These are phyloP conservation scores for Chrysolina oricalcia DNA, from an alignment of 2,888 invertebrate genomes.

Conservation along the genomic window DNA sequence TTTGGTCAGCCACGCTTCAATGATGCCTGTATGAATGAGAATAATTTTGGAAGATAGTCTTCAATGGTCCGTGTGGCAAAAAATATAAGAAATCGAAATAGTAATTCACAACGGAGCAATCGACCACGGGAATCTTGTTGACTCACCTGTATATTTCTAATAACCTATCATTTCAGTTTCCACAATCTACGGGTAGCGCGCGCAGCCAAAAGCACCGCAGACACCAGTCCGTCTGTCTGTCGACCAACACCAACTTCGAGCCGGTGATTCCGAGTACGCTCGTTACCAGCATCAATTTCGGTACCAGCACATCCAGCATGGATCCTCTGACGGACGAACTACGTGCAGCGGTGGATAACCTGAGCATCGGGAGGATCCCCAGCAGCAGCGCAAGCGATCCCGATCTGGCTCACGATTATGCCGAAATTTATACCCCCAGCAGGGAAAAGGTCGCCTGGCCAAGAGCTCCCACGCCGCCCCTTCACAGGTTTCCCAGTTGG, in stretches of 20 bases:
- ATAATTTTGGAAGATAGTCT: no score
- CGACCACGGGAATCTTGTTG: no score
- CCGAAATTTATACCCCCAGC: slow-evolving; percentile 94
- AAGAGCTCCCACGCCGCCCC: slow-evolving; percentile 88
- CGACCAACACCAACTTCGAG: slow-evolving; percentile 66
- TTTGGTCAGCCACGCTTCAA: no score
- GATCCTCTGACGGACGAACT: slow-evolving; percentile 77
- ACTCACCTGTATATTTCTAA: no score
- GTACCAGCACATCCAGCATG: slow-evolving; percentile 71
- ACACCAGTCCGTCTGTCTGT: slow-evolving; percentile 75
- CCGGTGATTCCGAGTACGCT: slow-evolving; percentile 68
- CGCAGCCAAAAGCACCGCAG: slow-evolving; percentile 71
- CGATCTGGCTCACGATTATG: slow-evolving; percentile 89
- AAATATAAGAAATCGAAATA: no score
- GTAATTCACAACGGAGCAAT: no score
- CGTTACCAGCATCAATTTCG: slow-evolving; percentile 67
- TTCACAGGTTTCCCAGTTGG: slow-evolving; percentile 86
- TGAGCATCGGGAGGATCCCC: slow-evolving; percentile 72
- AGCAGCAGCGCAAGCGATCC: slow-evolving; percentile 80
- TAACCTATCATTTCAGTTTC: slow-evolving; percentile 57
- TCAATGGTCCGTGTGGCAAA: no score
- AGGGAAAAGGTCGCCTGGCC: slow-evolving; percentile 76
- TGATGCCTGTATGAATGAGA: no score
- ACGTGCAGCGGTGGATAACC: slow-evolving; percentile 76
- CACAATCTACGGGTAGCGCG: slow-evolving; percentile 69